Evolutionary conservation across 2,888 invertebrate species (phyloP).

Genomic region (Tenthredo amoena): DNA sequence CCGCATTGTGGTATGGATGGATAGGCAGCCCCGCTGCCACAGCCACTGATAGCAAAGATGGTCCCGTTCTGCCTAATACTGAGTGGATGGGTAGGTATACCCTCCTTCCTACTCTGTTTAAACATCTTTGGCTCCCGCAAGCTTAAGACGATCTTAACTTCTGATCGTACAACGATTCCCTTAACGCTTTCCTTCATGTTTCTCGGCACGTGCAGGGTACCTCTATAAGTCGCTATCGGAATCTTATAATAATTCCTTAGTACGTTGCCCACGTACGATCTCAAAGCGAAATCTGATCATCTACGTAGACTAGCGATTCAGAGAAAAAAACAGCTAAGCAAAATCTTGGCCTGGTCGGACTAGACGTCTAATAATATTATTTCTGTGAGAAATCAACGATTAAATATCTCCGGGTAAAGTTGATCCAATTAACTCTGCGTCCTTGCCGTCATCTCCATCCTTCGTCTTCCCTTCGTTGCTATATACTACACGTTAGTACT

Average conservation of each 20-base stretch:
- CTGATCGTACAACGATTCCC: constrained; percentile 37
- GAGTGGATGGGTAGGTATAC: constrained; percentile 23
- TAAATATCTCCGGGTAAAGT: constrained; percentile 59
- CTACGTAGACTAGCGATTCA: not conserved
- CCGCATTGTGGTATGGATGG: constrained; percentile 78
- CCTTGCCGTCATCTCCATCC: constrained; percentile 32
- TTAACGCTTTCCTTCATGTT: constrained; percentile 11
- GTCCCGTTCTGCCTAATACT: constrained; percentile 50
- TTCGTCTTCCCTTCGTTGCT: constrained; percentile 19
- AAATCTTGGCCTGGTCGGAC: not conserved
- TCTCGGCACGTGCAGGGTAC: not conserved
- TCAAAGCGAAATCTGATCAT: not conserved
- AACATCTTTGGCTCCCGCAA: constrained; percentile 46
- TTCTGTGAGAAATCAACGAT: constrained; percentile 23
- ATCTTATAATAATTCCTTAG: constrained; percentile 12
- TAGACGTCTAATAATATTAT: constrained; percentile 16
- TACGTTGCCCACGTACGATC: not conserved
- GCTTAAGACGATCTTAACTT: constrained; percentile 44
- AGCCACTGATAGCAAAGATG: constrained; percentile 76
- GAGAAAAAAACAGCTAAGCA: not conserved
- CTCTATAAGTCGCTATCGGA: constrained; percentile 14
- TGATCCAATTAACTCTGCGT: constrained; percentile 66
- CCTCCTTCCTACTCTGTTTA: constrained; percentile 33
- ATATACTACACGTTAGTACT: constrained; percentile 30
- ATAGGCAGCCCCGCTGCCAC: constrained; percentile 76